These are phyloP conservation scores for Steinernema carpocapsae DNA, from an alignment of 2,888 invertebrate species.

Conservation along the genomic window DNA sequence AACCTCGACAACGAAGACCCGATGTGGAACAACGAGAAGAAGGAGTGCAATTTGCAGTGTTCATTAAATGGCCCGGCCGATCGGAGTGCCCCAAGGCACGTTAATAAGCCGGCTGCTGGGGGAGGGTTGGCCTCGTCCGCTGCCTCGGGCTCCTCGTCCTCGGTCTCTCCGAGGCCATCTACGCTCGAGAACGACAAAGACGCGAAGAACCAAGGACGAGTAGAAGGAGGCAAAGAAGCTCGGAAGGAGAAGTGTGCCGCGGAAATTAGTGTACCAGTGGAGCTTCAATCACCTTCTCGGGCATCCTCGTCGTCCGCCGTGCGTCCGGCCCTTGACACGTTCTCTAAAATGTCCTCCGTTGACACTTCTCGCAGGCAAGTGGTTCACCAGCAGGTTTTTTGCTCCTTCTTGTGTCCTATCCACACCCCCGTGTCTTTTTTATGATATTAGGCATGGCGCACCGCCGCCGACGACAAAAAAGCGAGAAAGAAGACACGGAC, in stretches of 20 bases:
- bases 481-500: neutral
- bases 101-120: conserved; percentile 33
- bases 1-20: conserved; percentile 10
- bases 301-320: neutral
- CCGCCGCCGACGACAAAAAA: neutral
- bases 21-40: conserved; percentile 32
- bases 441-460: neutral
- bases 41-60: conserved; percentile 32
- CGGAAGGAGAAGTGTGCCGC: conserved; percentile 23
- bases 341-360: conserved; percentile 22
- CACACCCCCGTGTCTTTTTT: no score
- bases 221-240: neutral
- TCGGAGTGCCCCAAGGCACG: conserved; percentile 32
- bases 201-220: neutral
- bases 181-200: neutral
- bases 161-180: conserved; percentile 21
- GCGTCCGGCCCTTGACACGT: conserved; percentile 6
- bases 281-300: conserved; percentile 23
- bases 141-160: neutral
- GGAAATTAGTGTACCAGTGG: conserved; percentile 31
- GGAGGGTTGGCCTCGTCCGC: conserved; percentile 25
- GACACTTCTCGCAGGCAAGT: conserved; percentile 28
- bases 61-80: conserved; percentile 35
- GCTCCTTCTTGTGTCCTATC: neutral
- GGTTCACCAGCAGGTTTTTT: neutral